phyloP scores from a whole-genome alignment of 1,140 invertebrate species.

The Pachypsylla venusta region DNA sequence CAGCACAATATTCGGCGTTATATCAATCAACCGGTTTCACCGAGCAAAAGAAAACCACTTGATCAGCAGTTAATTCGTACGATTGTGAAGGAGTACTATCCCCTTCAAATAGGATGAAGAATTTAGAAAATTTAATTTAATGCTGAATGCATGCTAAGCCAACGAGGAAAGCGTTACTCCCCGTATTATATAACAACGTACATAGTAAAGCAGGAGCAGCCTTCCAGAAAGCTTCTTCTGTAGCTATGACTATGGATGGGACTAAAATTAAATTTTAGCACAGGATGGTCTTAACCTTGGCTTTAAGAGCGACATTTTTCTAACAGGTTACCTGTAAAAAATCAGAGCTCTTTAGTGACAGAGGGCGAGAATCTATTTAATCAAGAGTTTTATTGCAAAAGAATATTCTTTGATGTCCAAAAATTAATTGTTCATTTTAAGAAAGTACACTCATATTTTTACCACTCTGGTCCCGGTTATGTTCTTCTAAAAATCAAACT shows the following conservation, averaged over 20 bases:
- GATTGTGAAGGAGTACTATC: slow-evolving; percentile 24
- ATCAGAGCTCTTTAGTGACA: too few relatives aligned
- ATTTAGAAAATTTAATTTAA: slow-evolving; percentile 20
- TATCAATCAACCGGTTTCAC: slow-evolving; percentile 7
- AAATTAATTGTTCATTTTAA: too few relatives aligned
- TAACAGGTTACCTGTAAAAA: too few relatives aligned
- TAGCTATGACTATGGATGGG: background rate
- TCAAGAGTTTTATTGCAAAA: too few relatives aligned
- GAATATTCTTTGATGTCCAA: too few relatives aligned
- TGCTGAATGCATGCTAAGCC: slow-evolving; percentile 22
- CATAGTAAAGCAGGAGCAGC: background rate
- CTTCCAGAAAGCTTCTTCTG: background rate
- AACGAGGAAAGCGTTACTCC: background rate
- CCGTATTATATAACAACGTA: background rate
- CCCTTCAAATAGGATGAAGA: slow-evolving; percentile 24
- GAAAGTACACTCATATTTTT: too few relatives aligned
- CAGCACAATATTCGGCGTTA: slow-evolving; percentile 14
- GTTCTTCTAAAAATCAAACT: too few relatives aligned
- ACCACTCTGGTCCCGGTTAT: too few relatives aligned
- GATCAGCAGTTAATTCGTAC: slow-evolving; percentile 23
- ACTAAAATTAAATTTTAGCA: too few relatives aligned
- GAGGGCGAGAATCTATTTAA: too few relatives aligned
- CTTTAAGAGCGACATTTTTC: too few relatives aligned
- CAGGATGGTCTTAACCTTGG: too few relatives aligned
- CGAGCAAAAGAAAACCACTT: slow-evolving; percentile 15